Evolutionary conservation across 2,888 invertebrate genomes (phyloP).

Genomic region (Plebejus argus): DNA sequence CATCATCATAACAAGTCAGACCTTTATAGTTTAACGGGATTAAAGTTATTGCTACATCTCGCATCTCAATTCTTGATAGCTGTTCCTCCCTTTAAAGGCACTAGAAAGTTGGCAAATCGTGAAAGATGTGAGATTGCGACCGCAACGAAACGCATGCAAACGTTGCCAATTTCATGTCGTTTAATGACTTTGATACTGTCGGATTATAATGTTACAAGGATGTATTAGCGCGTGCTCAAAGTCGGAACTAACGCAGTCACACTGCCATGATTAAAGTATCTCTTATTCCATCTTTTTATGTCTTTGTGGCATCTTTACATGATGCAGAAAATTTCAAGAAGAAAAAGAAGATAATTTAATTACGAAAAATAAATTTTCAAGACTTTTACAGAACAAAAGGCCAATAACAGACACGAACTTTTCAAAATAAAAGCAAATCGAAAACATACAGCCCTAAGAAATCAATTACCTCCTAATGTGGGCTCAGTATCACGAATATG

Average conservation of each 20-base stretch:
- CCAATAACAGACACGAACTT: too few species aligned
- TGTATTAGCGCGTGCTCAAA: background rate
- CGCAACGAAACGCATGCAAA: conserved; percentile 55
- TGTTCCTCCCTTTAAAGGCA: conserved; percentile 57
- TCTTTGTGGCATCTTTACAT: too few species aligned
- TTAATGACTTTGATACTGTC: background rate
- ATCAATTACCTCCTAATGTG: background rate
- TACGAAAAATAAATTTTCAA: too few species aligned
- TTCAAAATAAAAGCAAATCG: too few species aligned
- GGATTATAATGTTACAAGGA: too few species aligned
- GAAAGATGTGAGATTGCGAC: conserved; percentile 61
- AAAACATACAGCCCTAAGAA: too few species aligned
- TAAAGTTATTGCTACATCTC: conserved; percentile 28
- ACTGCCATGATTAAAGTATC: too few species aligned
- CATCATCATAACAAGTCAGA: background rate
- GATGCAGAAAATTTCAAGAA: too few species aligned
- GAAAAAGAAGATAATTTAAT: too few species aligned
- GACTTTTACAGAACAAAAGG: too few species aligned
- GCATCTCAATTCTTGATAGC: conserved; percentile 20
- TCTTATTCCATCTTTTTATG: too few species aligned
- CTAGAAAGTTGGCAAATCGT: conserved; percentile 69
- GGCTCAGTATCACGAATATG: background rate
- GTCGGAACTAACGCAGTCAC: too few species aligned
- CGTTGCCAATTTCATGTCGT: conserved; percentile 6
- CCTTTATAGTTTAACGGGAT: conserved; percentile 17